Evolutionary conservation across 2,888 invertebrate species (phyloP).

Genomic region (Belgica antarctica): DNA sequence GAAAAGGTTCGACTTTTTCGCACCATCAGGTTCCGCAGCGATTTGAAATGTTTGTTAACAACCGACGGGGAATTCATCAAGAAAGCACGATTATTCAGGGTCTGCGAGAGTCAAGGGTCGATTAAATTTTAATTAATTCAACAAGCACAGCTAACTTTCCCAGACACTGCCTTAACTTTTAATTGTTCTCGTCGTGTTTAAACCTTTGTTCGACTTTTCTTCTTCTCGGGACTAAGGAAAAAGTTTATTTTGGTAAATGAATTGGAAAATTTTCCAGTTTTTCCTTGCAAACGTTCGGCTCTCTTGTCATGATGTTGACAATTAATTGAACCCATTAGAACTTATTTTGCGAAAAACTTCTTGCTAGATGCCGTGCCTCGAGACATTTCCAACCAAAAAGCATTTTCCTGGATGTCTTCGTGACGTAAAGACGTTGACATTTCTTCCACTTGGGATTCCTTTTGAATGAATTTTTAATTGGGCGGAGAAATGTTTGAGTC

Average conservation of each 20-base stretch:
- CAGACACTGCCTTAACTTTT: slow-evolving; percentile 9
- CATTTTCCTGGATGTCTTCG: neutral
- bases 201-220: neutral
- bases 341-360: slow-evolving; percentile 8
- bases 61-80: slow-evolving; percentile 7
- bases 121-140: no score
- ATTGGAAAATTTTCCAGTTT: neutral
- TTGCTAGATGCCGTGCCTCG: no score
- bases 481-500: no score
- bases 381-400: neutral
- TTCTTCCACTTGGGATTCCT: neutral
- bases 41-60: no score
- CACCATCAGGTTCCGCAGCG: neutral
- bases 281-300: neutral
- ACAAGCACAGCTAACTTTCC: no score
- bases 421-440: neutral
- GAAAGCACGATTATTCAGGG: no score
- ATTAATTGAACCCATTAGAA: slow-evolving; percentile 11
- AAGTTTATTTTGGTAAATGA: neutral
- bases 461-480: no score
- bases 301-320: neutral
- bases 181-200: slow-evolving; percentile 11
- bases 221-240: no score
- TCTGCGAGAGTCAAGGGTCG: no score
- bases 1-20: neutral